Evolutionary conservation across 2,797 vertebrate species (phyloP), one percentile per base, ranked within the genome.

Genomic region (Vireo griseus): DNA sequence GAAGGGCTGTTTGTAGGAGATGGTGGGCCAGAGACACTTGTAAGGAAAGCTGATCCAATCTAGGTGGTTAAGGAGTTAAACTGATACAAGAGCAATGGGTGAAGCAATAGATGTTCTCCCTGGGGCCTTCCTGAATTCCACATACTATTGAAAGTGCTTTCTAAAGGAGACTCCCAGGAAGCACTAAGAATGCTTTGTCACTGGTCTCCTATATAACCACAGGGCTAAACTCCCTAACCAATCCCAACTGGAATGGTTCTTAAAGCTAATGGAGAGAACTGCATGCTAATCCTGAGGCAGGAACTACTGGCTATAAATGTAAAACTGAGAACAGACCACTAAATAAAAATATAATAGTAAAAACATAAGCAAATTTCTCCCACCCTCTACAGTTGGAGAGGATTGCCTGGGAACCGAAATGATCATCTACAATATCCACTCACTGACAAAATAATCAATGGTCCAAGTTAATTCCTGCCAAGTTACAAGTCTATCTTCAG

Each of bases 31-130:
- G 54, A 88, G 21, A 58, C 2, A 11, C 58, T 69, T 68, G 35
- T 15, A 37, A 88, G 39, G 52, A 72, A 78, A 86, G 26, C 66
- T 25, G 63, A 85, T 16, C 35, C 45, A 47, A 2, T 13, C 44
- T 40, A 33, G 22, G 42, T 54, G 26, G 35, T 45, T 40, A 68
- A 82, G 18, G 40, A 90, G 62, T 91, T 94, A 84, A 86, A 92
- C 5, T 66, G 47, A 66, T 26, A 63, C 13, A 82, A 61, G 25
- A 79, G 31, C 26, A 88, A 50, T 8, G 50, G 67, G 33, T 59
- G 59, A 87, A 88, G 48, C 48, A 80, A 33, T 66, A 66, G 81
- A 91, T 67, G 62, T 9, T 57, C 57, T 40, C 77, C 80, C 77
- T 33, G 20, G 5, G 26, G 58, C 42, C 21, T 72, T 81, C 51